These are phyloP conservation scores for Pocillopora meandrina DNA, from an alignment of 92 coral and sea anemone genomes.

Conservation along the genomic window DNA sequence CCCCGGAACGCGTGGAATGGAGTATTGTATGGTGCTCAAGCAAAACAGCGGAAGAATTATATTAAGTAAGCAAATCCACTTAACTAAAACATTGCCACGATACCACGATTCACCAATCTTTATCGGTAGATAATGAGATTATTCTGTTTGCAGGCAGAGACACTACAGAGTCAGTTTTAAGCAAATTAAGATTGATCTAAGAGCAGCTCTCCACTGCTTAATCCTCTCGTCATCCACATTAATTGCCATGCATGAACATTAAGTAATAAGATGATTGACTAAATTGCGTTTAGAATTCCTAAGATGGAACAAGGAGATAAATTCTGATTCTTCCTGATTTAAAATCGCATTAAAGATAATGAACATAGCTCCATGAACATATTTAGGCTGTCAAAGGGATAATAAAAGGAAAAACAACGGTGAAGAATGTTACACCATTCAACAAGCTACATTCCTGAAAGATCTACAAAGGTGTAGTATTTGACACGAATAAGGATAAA, in stretches of 20 bases:
- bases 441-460: background rate
- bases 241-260: slow-evolving; percentile 8
- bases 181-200: slow-evolving; percentile 37
- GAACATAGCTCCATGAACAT: slow-evolving; percentile 25
- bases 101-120: slow-evolving; percentile 16
- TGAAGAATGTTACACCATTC: background rate
- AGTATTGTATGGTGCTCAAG: background rate
- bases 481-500: background rate
- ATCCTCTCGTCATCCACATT: slow-evolving; percentile 39
- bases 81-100: slow-evolving; percentile 6
- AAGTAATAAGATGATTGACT: slow-evolving; percentile 23
- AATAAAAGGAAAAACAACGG: background rate
- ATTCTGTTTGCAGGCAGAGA: slow-evolving; percentile 17
- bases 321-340: slow-evolving; percentile 12
- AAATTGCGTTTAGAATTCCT: slow-evolving; percentile 23
- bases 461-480: background rate
- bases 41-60: background rate
- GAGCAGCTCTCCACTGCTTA: slow-evolving; percentile 30
- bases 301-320: slow-evolving; percentile 38
- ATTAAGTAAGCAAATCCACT: background rate
- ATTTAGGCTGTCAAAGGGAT: background rate
- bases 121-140: slow-evolving; percentile 32
- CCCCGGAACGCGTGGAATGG: background rate
- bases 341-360: slow-evolving; percentile 10
- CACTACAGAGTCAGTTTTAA: slow-evolving; percentile 11